A percentile compares a stretch with the other conserved stretches of the same genome.
Conservation (phyloP, 1,140 invertebrate genomes). For the Goniozus legneri region DNA sequence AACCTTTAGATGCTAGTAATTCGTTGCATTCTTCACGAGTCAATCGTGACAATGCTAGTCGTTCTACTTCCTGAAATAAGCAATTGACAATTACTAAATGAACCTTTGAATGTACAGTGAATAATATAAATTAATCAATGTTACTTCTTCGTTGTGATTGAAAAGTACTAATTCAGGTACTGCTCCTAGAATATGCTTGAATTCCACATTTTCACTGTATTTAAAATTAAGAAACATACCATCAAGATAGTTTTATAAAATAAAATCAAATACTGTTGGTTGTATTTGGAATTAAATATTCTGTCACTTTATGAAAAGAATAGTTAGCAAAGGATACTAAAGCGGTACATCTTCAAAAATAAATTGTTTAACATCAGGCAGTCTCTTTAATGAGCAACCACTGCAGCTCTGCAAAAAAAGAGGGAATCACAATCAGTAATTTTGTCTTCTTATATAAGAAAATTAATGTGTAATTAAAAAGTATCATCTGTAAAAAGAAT, state of each 20-base stretch:
- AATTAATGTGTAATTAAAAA: too few relatives aligned
- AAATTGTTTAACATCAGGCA: slow-evolving; percentile 72
- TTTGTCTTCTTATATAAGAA: too few relatives aligned
- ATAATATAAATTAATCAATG: not conserved
- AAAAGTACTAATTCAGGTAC: slow-evolving; percentile 65
- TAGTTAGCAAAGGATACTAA: slow-evolving; percentile 61
- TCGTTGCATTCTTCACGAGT: slow-evolving; percentile 68
- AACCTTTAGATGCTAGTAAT: slow-evolving; percentile 61
- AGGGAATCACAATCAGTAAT: too few relatives aligned
- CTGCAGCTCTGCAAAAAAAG: slow-evolving; percentile 75
- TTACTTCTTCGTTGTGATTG: slow-evolving; percentile 55
- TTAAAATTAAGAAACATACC: slow-evolving; percentile 28
- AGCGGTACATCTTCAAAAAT: slow-evolving; percentile 70
- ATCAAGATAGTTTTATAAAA: slow-evolving; percentile 1
- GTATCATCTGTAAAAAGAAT: too few relatives aligned
- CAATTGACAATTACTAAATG: slow-evolving; percentile 4
- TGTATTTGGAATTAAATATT: too few relatives aligned
- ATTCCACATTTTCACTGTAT: slow-evolving; percentile 59
- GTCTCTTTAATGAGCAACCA: slow-evolving; percentile 70
- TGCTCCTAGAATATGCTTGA: slow-evolving; percentile 67
- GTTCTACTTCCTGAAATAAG: slow-evolving; percentile 59
- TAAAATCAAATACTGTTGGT: not conserved
- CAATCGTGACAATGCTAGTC: slow-evolving; percentile 58
- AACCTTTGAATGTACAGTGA: too few relatives aligned
- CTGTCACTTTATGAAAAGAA: too few relatives aligned